Conservation (phyloP, 2,113 vertebrate species). For the Cinclus mexicanus region DNA sequence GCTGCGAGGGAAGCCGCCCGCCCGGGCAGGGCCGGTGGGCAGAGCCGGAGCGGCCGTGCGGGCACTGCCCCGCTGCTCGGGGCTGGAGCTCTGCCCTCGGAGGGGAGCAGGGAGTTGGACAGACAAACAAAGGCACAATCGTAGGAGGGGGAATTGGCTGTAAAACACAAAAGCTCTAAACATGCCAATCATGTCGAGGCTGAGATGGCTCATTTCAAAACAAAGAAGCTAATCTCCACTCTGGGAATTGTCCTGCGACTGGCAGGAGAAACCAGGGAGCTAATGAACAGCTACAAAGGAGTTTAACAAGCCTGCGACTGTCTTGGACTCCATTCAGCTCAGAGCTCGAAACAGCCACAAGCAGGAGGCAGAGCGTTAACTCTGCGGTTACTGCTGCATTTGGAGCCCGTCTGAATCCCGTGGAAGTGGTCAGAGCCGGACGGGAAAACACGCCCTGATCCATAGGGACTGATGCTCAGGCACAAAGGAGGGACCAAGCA, state of each 20-base stretch:
- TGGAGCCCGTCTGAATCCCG: not conserved
- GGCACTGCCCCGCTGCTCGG: not conserved
- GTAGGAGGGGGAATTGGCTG: not conserved
- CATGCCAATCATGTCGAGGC: not conserved
- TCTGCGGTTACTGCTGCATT: not conserved
- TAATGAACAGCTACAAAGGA: not conserved
- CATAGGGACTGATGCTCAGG: not conserved
- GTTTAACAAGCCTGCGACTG: conserved; percentile 1
- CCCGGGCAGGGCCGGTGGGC: not conserved
- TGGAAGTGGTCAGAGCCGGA: not conserved
- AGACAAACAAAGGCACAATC: conserved; percentile 7
- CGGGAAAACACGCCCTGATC: not conserved
- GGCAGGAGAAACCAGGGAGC: not conserved
- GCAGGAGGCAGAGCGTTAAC: not conserved
- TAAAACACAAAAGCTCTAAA: conserved; percentile 26
- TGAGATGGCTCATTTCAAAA: not conserved
- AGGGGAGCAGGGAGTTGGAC: not conserved
- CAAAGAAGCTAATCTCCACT: not conserved
- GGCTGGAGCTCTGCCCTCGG: not conserved
- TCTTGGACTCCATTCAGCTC: not conserved
- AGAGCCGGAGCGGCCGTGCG: fast-evolving
- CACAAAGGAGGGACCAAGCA: not conserved
- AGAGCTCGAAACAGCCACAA: not conserved
- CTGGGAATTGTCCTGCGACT: not conserved
- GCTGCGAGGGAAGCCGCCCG: fast-evolving